Base-by-base conservation (phyloP, 2,797 vertebrate genomes). In the Chelmon rostratus region DNA sequence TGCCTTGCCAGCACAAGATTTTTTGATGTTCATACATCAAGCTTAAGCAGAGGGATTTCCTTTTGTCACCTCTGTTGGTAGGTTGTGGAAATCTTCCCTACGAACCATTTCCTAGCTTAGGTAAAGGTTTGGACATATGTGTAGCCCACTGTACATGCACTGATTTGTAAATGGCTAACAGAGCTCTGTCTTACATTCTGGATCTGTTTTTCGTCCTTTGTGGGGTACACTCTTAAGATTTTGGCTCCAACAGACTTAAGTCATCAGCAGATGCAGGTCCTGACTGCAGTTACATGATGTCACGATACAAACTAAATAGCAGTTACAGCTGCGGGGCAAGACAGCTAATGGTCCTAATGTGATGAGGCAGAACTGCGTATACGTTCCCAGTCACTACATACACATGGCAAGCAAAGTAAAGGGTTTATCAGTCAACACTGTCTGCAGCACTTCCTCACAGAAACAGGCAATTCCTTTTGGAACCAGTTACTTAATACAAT, bases 281-380 rank as follows among this genome's bases (percentile, higher is more conserved):
- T 33, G 73, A 63, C 76, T 84, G 47, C 31, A 83, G 56, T 71
- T 75, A 72, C 62, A 86, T 89, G 89, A 94, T 74, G 90, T 91
- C 86, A 92, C 62, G 16, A 67, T 79, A 76, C 71, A 76, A 78
- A 50, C 73, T 19, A 79, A 88, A 85, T 58, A 78, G 66, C 66
- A 42, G 42, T 68, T 71, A 18, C 59, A 84, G 83, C 84, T 88
- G 66, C 8, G 37, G 67, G 74, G 49, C 53, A 66, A n/a, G 19
- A 42, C 13, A 44, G 40, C 70, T 59, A 72, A 82, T 47, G 64
- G 73, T 52, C 23, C 25, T 53, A 42, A 61, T 33, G 61, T 2
- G 37, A 78, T 61, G 74, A 85, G 81, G 84, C 62, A 59, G 78
- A 87, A 73, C 79, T 61, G 42, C 47, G 72, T 46, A 12, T 47